Base-by-base conservation (phyloP, 2,888 invertebrate genomes). In the Apoderus coryli region DNA sequence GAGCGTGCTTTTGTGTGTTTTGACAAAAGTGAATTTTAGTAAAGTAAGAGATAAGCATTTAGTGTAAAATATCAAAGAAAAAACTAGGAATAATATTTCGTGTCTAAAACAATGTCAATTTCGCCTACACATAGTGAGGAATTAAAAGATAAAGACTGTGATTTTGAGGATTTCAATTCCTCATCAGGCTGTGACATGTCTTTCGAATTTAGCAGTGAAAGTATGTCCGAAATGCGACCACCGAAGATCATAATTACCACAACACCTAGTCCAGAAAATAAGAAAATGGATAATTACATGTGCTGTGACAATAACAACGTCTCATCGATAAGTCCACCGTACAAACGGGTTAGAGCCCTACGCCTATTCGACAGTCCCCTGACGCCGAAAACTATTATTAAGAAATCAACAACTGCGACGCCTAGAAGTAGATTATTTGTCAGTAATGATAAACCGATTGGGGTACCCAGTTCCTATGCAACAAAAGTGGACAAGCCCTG, bases 351-450 rank as follows among this genome's bases (percentile, higher is more conserved):
- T 16, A 52, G 67, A 40, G 66, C 72, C 2, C 49, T 61, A 47
- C 72, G 84, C 43, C 60, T 89, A 2, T 82, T 82, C 49, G 85
- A 86, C 59, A 80, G 80, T 29, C 86, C 86, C 1, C 74, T 80
- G 39, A 85, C 86, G 3, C 86, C 88, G 3, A 85, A 84, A 60
- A 82, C 82, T 0, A 63, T 88, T 10, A 57, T 81, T 16, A 72
- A 78, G 49, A 79, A 77, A 46, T 71, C 71, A 37, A 63, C 65
- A 1, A 67, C 75, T 25, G 35, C 34, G 9, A 50, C 49, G n/a
- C 47, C 49, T 12, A 27, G 63, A 10, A 64, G 65, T 0, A 56
- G 71, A 30, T 62, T 62, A 22, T 58, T 67, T 32, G 59, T 69
- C 3, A 67, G 67, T 32, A 33, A 50, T 4, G 63, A 63, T 22